These are phyloP conservation scores for Asarcornis scutulata DNA, from an alignment of 2,113 vertebrate genomes.

Conservation along the genomic window DNA sequence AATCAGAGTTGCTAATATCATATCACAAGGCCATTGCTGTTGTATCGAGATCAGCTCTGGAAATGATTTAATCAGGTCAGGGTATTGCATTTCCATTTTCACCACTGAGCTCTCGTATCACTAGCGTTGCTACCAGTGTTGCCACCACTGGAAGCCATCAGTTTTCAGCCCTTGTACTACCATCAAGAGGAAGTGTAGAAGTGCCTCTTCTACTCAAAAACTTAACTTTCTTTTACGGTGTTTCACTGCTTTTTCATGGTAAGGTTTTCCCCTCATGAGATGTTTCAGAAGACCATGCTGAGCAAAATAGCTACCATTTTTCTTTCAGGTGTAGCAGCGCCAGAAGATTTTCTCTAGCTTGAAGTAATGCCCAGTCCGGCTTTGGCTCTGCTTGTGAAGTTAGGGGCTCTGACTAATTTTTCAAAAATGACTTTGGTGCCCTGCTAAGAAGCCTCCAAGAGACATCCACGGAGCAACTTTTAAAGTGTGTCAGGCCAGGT, in stretches of 20 bases:
- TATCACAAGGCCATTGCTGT: not conserved
- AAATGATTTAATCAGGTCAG: not conserved
- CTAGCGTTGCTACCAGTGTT: not conserved
- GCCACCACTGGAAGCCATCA: not conserved
- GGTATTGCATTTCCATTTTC: not conserved
- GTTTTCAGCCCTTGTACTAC: not conserved
- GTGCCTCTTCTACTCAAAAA: not conserved
- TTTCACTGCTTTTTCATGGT: constrained; percentile 54
- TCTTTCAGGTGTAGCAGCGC: not conserved
- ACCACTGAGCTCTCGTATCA: not conserved
- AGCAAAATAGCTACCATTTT: constrained; percentile 63
- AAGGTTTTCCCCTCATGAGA: constrained; percentile 35
- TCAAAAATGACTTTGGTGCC: not conserved
- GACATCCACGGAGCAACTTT: not conserved
- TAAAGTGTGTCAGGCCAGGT: not conserved
- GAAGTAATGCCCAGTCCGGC: not conserved
- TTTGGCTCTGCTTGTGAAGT: not conserved
- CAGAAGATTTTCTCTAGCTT: not conserved
- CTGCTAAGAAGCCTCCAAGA: not conserved
- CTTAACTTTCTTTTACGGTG: constrained; percentile 38
- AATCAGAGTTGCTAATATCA: not conserved
- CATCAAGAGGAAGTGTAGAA: not conserved
- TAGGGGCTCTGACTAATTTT: constrained; percentile 14
- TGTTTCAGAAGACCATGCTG: constrained; percentile 57
- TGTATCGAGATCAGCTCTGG: not conserved